phyloP scores from a whole-genome alignment of 2,888 invertebrate species.

The Epiblema foenella region DNA sequence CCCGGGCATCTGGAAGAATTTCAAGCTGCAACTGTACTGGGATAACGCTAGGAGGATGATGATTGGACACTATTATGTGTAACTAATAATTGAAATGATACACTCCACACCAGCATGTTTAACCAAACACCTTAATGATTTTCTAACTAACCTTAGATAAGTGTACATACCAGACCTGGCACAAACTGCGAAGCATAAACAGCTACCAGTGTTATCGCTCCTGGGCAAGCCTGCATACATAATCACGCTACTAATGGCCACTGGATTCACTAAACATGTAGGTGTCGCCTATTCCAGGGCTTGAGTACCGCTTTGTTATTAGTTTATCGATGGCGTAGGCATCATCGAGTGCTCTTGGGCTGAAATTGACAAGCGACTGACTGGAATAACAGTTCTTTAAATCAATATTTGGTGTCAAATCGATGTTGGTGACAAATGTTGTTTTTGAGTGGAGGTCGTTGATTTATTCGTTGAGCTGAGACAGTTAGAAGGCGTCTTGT shows the following conservation, averaged over 20 bases:
- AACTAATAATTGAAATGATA: too few relatives aligned
- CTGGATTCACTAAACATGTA: conserved; percentile 41
- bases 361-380: conserved; percentile 35
- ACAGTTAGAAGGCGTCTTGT: background rate
- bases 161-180: conserved; percentile 9
- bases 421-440: conserved; percentile 24
- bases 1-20: too few relatives aligned
- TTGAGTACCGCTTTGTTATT: conserved; percentile 47
- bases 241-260: conserved; percentile 41
- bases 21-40: too few relatives aligned
- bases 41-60: too few relatives aligned
- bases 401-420: conserved; percentile 38
- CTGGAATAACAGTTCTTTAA: conserved; percentile 41
- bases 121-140: too few relatives aligned
- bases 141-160: background rate
- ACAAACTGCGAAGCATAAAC: conserved; percentile 34
- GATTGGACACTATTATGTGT: too few relatives aligned
- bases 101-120: too few relatives aligned
- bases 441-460: background rate
- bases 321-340: conserved; percentile 59
- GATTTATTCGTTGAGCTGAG: background rate
- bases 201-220: conserved; percentile 43
- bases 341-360: conserved; percentile 45
- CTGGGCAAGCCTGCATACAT: conserved; percentile 43
- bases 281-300: conserved; percentile 41